A percentile compares a stretch with the other conserved stretches of the same genome.
These are phyloP conservation scores for Danionella dracula DNA, from an alignment of 2,797 vertebrate genomes.

Conservation along the genomic window DNA sequence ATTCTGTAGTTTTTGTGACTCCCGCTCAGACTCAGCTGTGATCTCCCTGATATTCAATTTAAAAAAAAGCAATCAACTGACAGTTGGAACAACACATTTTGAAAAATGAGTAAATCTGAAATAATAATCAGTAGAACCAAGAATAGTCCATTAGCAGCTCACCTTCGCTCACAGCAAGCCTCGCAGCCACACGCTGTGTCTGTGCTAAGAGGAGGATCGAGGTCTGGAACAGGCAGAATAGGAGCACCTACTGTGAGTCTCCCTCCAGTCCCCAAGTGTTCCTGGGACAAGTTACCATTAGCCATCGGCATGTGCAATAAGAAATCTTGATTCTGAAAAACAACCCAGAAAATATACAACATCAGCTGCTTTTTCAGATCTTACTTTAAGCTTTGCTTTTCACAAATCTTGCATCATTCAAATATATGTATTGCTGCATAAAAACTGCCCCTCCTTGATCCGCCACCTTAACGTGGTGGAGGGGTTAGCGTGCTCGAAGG, in stretches of 20 bases:
- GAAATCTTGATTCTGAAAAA: slow-evolving; percentile 85
- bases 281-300: slow-evolving; percentile 78
- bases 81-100: neutral
- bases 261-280: slow-evolving; percentile 68
- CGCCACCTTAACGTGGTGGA: no score
- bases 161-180: slow-evolving; percentile 93
- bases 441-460: no score
- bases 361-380: no score
- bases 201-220: slow-evolving; percentile 69
- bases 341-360: neutral
- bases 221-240: slow-evolving; percentile 76
- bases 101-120: neutral
- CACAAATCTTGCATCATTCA: no score
- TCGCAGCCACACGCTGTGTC: slow-evolving; percentile 87
- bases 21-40: slow-evolving; percentile 85
- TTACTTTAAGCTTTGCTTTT: no score
- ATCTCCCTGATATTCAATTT: slow-evolving; percentile 86
- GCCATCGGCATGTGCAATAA: slow-evolving; percentile 87
- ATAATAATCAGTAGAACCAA: no score
- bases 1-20: slow-evolving; percentile 94
- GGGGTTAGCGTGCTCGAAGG: no score
- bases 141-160: slow-evolving; percentile 22
- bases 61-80: neutral
- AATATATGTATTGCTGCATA: no score
- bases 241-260: slow-evolving; percentile 78